These are phyloP conservation scores for Bombus haemorrhoidalis DNA, from an alignment of 1,140 invertebrate genomes.

Conservation along the genomic window DNA sequence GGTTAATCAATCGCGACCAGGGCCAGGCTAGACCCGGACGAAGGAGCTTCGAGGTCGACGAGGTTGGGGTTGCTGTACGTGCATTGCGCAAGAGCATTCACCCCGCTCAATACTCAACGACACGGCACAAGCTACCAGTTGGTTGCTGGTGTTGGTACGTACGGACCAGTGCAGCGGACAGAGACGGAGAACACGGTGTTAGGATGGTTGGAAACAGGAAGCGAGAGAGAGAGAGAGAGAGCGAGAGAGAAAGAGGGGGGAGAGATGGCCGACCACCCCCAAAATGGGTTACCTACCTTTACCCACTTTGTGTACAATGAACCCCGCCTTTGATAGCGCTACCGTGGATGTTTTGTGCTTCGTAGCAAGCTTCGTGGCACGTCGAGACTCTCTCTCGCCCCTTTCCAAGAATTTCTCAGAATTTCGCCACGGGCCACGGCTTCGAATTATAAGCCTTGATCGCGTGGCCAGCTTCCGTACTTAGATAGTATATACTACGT, in stretches of 20 bases:
- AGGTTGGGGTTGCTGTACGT: conserved; percentile 74
- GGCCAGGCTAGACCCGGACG: conserved; percentile 53
- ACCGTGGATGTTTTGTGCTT: conserved; percentile 17
- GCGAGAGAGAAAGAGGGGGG: background rate
- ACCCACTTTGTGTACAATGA: conserved; percentile 60
- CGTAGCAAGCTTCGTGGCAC: background rate
- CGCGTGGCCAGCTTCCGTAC: background rate
- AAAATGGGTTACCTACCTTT: conserved; percentile 74
- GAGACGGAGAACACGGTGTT: background rate
- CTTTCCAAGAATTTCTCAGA: background rate
- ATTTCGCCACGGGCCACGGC: conserved; percentile 5
- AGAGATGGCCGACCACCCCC: conserved; percentile 59
- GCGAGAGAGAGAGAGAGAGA: background rate
- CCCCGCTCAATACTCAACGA: conserved; percentile 80
- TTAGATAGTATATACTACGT: background rate
- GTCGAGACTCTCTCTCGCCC: background rate
- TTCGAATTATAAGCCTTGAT: conserved; percentile 23
- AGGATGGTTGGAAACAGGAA: background rate
- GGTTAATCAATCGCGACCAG: conserved; percentile 61
- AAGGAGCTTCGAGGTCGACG: conserved; percentile 62
- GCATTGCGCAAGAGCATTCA: conserved; percentile 82
- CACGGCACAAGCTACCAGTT: conserved; percentile 45
- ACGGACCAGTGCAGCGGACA: background rate
- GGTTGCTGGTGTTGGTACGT: background rate
- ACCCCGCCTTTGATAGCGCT: conserved; percentile 47